phyloP scores from a whole-genome alignment of 2,797 vertebrate species.

The Clarias pachynema region DNA sequence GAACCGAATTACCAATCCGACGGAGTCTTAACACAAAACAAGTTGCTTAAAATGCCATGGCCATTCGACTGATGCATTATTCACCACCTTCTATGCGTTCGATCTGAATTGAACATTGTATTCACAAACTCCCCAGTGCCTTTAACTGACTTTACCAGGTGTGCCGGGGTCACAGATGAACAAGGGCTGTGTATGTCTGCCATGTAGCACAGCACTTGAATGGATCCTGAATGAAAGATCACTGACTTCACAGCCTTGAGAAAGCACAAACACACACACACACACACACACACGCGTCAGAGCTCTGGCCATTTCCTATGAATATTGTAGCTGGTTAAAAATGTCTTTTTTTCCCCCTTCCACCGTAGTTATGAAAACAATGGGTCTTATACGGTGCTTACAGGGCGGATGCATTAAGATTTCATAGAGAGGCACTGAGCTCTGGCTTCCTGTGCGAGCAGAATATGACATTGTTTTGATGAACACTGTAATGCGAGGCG shows the following conservation, averaged over 20 bases:
- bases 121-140: conserved; percentile 25
- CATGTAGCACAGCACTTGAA: conserved; percentile 10
- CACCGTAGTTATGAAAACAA: conserved; percentile 41
- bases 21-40: conserved; percentile 22
- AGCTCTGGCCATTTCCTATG: conserved; percentile 43
- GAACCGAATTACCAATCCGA: not conserved
- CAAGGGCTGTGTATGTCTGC: conserved; percentile 34
- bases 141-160: conserved; percentile 35
- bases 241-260: conserved; percentile 20
- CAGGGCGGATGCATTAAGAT: conserved; percentile 51
- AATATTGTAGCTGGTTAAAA: conserved; percentile 50
- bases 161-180: conserved; percentile 42
- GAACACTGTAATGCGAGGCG: conserved; percentile 29
- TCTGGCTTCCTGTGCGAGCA: conserved; percentile 8
- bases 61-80: conserved; percentile 29
- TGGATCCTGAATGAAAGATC: conserved; percentile 43
- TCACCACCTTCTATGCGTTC: conserved; percentile 56
- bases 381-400: conserved; percentile 24
- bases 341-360: conserved; percentile 32
- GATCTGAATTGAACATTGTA: conserved; percentile 30
- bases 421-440: conserved; percentile 30
- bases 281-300: conserved; percentile 36
- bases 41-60: conserved; percentile 13
- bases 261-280: conserved; percentile 39
- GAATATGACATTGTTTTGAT: conserved; percentile 37